phyloP scores from a whole-genome alignment of 2,888 invertebrate genomes.

The Thymelicus acteon region DNA sequence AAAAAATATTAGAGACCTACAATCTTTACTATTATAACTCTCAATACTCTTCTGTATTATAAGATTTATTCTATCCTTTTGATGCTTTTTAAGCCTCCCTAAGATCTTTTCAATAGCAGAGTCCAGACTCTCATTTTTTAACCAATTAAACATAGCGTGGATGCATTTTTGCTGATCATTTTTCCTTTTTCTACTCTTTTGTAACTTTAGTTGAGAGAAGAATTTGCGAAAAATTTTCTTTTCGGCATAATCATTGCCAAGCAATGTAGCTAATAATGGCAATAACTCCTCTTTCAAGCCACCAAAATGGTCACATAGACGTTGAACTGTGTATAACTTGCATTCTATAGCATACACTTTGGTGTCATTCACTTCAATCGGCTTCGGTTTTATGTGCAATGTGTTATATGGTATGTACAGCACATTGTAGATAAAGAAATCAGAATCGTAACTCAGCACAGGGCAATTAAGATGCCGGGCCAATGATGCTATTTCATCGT shows the following conservation, averaged over 20 bases:
- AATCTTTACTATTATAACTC: constrained; percentile 86
- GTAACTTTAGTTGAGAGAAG: constrained; percentile 86
- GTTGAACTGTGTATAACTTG: constrained; percentile 89
- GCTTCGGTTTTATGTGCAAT: constrained; percentile 79
- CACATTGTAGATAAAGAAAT: constrained; percentile 95
- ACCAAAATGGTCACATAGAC: constrained; percentile 87
- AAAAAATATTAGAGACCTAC: constrained; percentile 86
- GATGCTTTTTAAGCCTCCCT: constrained; percentile 83
- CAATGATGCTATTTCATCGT: constrained; percentile 93
- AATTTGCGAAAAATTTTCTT: constrained; percentile 88
- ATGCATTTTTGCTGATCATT: constrained; percentile 89
- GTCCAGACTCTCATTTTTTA: constrained; percentile 88
- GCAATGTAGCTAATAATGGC: constrained; percentile 91
- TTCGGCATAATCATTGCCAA: constrained; percentile 96
- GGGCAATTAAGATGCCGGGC: constrained; percentile 92
- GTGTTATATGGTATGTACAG: constrained; percentile 91
- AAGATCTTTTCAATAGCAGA: constrained; percentile 88
- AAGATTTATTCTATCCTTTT: constrained; percentile 79
- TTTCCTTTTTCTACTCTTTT: constrained; percentile 79
- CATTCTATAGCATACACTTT: constrained; percentile 84
- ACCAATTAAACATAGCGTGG: constrained; percentile 89
- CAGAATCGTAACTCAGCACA: constrained; percentile 96
- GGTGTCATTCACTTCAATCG: constrained; percentile 54
- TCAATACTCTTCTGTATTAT: constrained; percentile 87
- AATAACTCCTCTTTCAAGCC: constrained; percentile 88